Evolutionary conservation across 2,888 invertebrate species (phyloP).

Genomic region (Eilema caniola): DNA sequence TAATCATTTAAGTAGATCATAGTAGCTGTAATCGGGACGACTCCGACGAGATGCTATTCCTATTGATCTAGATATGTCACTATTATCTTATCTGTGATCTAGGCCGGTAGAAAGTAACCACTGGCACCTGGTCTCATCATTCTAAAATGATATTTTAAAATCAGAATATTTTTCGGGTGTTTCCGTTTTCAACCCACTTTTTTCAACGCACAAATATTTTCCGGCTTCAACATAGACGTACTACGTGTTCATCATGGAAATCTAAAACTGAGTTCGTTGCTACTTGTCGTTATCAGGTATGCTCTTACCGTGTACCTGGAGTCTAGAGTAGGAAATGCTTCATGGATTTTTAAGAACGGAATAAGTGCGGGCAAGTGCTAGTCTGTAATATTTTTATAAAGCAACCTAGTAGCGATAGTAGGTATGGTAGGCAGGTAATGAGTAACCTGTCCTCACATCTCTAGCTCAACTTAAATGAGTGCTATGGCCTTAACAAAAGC

Average conservation of each 20-base stretch:
- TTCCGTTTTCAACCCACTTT: too few relatives aligned
- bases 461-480: conserved; percentile 25
- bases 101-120: not conserved
- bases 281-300: too few relatives aligned
- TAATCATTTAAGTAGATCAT: too few relatives aligned
- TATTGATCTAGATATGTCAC: not conserved
- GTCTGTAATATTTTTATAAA: not conserved
- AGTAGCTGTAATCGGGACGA: not conserved
- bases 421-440: not conserved
- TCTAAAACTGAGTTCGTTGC: too few relatives aligned
- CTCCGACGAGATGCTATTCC: not conserved
- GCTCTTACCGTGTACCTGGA: too few relatives aligned
- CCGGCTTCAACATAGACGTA: too few relatives aligned
- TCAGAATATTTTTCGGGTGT: not conserved
- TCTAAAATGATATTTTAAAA: not conserved
- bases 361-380: too few relatives aligned
- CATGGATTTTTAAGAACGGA: too few relatives aligned
- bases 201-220: too few relatives aligned
- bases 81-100: not conserved
- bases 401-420: not conserved
- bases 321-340: too few relatives aligned
- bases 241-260: too few relatives aligned
- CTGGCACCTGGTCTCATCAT: not conserved
- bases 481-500: conserved; percentile 21
- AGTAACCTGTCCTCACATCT: not conserved